phyloP scores from a whole-genome alignment of 2,888 invertebrate genomes.

The Yponomeuta evonymella region DNA sequence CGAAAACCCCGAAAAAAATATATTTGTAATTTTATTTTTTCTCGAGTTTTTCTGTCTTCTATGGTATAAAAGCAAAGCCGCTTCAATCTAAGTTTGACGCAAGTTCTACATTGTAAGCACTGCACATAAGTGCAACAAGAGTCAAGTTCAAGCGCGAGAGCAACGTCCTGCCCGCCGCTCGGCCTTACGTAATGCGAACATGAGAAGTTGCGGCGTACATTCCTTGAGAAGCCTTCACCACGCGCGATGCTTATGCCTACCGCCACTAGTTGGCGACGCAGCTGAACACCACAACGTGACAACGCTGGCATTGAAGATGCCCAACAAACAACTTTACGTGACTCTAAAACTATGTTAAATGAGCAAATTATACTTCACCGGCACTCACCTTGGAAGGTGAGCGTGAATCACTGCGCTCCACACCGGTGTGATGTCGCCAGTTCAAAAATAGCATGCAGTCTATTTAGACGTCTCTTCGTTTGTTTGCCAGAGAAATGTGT shows the following conservation, averaged over 20 bases:
- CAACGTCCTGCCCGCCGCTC: conserved; percentile 52
- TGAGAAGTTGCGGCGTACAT: conserved; percentile 39
- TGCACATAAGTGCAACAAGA: background rate
- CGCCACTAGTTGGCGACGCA: background rate
- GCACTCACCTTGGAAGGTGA: conserved; percentile 63
- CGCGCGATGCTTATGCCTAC: conserved; percentile 29
- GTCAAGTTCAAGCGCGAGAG: conserved; percentile 65
- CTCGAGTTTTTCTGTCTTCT: no score
- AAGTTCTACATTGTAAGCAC: background rate
- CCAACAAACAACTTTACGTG: background rate
- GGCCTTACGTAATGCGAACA: conserved; percentile 43
- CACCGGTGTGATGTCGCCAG: conserved; percentile 67
- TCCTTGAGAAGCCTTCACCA: conserved; percentile 33
- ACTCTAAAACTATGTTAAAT: background rate
- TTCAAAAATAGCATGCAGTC: conserved; percentile 69
- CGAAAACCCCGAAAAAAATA: no score
- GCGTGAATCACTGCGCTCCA: conserved; percentile 62
- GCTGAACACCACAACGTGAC: conserved; percentile 1
- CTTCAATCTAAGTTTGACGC: no score
- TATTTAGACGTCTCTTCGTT: conserved; percentile 71
- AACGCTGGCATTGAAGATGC: background rate
- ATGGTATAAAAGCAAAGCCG: no score
- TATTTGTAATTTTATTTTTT: no score
- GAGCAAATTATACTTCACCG: background rate
- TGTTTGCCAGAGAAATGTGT: conserved; percentile 76